A percentile compares a stretch with the other conserved stretches of the same genome.
phyloP scores from a whole-genome alignment of 2,113 vertebrate species.

The Spea bombifrons region DNA sequence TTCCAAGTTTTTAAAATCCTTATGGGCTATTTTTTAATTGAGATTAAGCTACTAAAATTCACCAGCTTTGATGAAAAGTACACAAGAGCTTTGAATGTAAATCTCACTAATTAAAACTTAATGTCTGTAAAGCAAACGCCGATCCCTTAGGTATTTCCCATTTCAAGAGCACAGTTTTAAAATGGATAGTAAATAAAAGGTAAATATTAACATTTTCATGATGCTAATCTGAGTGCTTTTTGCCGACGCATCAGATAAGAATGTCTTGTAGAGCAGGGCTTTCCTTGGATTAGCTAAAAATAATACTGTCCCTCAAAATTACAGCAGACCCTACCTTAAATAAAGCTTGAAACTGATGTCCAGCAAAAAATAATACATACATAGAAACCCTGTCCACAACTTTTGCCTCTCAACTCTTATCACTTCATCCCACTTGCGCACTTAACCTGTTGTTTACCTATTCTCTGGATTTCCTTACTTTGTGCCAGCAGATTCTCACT shows the following conservation, averaged over 20 bases:
- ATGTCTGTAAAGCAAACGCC: slow-evolving; percentile 48
- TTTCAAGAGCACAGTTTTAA: slow-evolving; percentile 53
- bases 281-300: no score
- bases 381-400: no score
- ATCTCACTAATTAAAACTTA: slow-evolving; percentile 61
- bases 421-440: no score
- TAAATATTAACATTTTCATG: slow-evolving; percentile 52
- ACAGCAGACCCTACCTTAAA: no score
- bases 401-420: no score
- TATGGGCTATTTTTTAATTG: slow-evolving; percentile 47
- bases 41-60: slow-evolving; percentile 58
- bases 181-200: slow-evolving; percentile 51
- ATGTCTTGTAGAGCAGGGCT: no score
- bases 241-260: neutral
- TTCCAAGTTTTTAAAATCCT: slow-evolving; percentile 43
- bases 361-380: no score
- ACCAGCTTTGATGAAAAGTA: slow-evolving; percentile 55
- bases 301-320: no score
- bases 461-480: no score
- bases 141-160: slow-evolving; percentile 53
- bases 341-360: no score
- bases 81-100: slow-evolving; percentile 56
- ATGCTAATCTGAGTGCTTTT: slow-evolving; percentile 19
- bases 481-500: no score
- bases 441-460: no score